Evolutionary conservation across 2,888 invertebrate genomes (phyloP), one percentile per base, ranked within the genome.

Genomic region (Chymomyza caudatula): DNA sequence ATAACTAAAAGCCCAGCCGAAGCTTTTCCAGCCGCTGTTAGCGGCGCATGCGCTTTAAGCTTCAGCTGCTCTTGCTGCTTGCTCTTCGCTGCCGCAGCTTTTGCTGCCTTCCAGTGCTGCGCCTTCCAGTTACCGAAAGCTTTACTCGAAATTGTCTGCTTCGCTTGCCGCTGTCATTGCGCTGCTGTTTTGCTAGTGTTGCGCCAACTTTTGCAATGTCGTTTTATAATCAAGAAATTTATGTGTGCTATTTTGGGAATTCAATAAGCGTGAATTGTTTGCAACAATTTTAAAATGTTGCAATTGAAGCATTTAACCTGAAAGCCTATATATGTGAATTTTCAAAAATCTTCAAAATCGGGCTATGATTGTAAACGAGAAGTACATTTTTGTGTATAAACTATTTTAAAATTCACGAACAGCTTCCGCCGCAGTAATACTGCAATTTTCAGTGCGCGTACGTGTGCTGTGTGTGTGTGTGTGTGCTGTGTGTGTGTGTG

Each of bases 191-290:
- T 51, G 51, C 19, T 88, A 88, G 88, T 88, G 86, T 85, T 86
- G 87, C 82, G 80, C 85, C 85, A 89, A 85, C 89, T 81, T 85
- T 83, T 87, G 87, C 84, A 88, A 87, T 86, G 88, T 87, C 87
- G 86, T 87, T 82, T 86, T 86, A 79, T 86, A 86, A 86, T 82
- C 85, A 77, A 82, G 64, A 67, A 73, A 73, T 74, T 69, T 63
- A 58, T 67, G 65, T 52, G 53, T 56, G 63, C 37, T 42, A 29
- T 29, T 44, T 20, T 60, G 37, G 22, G 20, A 51, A 20, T 51
- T 51, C 51, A 20, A 43, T 43, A 22, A 53, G 52, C 58, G 51
- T 51, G 20, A 51, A 47, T 20, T 51, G 60, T 22, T 67, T 67
- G 58, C 37, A 37, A 37, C 29, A 11, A 37, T 37, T 37, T 37